Conservation (phyloP, 1,140 invertebrate species). For the Rhagoletis pomonella region DNA sequence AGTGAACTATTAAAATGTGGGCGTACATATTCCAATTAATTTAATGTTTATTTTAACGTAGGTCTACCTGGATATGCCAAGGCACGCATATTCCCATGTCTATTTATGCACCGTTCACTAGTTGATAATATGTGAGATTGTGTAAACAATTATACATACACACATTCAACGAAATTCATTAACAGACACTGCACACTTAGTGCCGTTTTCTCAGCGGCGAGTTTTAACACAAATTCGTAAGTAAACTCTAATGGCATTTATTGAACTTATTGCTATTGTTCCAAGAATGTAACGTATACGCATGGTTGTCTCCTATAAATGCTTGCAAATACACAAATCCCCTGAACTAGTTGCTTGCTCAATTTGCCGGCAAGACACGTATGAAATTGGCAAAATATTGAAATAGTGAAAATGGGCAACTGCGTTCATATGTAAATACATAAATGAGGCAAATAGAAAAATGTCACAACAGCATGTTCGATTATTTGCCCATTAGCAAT, state of each 20-base stretch:
- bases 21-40: too few relatives aligned
- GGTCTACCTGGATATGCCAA: too few relatives aligned
- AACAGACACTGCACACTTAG: not conserved
- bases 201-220: too few relatives aligned
- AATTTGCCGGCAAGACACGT: not conserved
- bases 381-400: not conserved
- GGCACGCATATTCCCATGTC: too few relatives aligned
- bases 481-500: too few relatives aligned
- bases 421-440: not conserved
- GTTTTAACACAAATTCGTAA: too few relatives aligned
- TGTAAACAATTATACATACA: not conserved
- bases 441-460: conserved; percentile 8
- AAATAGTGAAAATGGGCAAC: not conserved
- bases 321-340: not conserved
- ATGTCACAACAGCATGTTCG: not conserved
- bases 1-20: too few relatives aligned
- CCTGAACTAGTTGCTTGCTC: conserved; percentile 22
- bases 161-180: conserved; percentile 1
- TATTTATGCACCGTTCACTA: too few relatives aligned
- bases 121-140: not conserved
- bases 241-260: too few relatives aligned
- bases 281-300: conserved; percentile 14
- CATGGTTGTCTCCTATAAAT: not conserved
- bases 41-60: too few relatives aligned
- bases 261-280: not conserved